Conservation (phyloP, 2,888 invertebrate species). For the Omphaloscelis lunosa region DNA sequence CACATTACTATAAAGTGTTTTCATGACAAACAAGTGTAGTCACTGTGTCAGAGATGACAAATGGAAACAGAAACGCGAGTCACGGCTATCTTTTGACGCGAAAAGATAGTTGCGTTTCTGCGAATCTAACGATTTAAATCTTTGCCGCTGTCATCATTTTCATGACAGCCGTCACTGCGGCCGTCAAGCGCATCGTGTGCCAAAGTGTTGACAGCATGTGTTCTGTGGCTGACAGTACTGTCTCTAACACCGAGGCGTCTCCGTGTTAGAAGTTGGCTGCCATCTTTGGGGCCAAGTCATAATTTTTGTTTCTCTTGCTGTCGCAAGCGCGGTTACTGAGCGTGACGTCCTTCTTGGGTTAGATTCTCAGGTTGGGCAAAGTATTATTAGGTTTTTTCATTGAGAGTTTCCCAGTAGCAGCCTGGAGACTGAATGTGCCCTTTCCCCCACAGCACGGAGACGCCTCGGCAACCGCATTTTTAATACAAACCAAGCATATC, state of each 20-base stretch:
- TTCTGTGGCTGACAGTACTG: neutral
- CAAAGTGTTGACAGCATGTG: too few species aligned
- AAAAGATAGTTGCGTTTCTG: too few species aligned
- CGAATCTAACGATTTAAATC: too few species aligned
- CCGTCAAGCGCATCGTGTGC: too few species aligned
- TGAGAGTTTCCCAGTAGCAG: neutral
- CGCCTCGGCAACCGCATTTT: neutral
- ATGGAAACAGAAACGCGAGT: too few species aligned
- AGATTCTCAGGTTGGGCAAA: neutral
- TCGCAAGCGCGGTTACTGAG: neutral
- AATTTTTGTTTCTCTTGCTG: neutral
- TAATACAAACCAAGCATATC: neutral
- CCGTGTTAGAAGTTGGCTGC: neutral
- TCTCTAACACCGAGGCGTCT: neutral
- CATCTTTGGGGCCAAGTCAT: neutral
- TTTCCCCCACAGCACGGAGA: neutral
- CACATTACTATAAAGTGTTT: too few species aligned
- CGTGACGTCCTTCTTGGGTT: neutral
- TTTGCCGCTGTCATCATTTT: too few species aligned
- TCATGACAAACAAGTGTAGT: too few species aligned
- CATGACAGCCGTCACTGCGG: too few species aligned
- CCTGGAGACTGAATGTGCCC: neutral
- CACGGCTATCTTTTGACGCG: too few species aligned
- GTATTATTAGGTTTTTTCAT: neutral
- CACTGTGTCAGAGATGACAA: too few species aligned